These are phyloP conservation scores for Serinus canaria DNA, from an alignment of 2,113 vertebrate genomes.

Conservation along the genomic window DNA sequence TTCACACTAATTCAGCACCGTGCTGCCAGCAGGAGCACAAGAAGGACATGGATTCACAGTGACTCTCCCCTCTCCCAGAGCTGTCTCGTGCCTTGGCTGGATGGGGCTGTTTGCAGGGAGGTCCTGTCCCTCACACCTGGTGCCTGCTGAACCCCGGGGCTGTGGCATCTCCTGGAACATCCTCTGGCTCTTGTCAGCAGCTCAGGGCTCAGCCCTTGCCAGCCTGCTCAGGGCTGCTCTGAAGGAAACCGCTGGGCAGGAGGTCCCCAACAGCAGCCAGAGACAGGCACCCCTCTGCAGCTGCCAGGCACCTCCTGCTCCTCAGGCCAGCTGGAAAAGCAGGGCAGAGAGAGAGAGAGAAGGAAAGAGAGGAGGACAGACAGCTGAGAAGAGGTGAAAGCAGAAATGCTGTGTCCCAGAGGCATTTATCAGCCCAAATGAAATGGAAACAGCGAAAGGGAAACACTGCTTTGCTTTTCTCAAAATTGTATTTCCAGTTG, in stretches of 20 bases:
- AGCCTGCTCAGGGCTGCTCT: background rate
- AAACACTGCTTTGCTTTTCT: constrained; percentile 63
- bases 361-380: background rate
- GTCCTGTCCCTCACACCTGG: background rate
- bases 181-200: background rate
- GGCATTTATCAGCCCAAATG: constrained; percentile 50
- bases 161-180: background rate
- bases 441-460: constrained; percentile 60
- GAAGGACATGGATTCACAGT: constrained; percentile 19
- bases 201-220: background rate
- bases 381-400: constrained; percentile 15
- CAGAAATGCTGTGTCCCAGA: constrained; percentile 45
- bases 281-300: background rate
- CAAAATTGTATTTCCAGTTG: constrained; percentile 67
- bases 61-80: background rate
- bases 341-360: background rate
- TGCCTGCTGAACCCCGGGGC: background rate
- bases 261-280: background rate
- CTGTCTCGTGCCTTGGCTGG: background rate
- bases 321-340: background rate
- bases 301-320: background rate
- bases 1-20: constrained; percentile 38
- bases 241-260: background rate
- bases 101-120: background rate
- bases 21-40: constrained; percentile 17